Evolutionary conservation across 64 coral and sea anemone genomes (phyloP).

Genomic region (Stichodactyla helianthus): DNA sequence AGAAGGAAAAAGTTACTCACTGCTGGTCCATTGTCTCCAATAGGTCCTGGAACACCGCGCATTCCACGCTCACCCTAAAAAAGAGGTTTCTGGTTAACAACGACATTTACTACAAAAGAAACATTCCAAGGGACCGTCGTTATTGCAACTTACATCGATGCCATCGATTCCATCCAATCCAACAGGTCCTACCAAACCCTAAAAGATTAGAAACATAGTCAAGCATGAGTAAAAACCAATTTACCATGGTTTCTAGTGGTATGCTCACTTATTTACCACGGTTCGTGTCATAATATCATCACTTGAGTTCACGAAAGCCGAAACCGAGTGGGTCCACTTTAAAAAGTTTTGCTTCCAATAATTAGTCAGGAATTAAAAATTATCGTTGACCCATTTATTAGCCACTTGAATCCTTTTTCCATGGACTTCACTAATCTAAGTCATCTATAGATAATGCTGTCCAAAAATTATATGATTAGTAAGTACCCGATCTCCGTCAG

Average conservation of each 20-base stretch:
- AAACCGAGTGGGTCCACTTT: no score
- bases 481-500: constrained; percentile 10
- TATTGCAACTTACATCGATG: background rate
- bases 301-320: no score
- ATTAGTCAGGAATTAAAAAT: no score
- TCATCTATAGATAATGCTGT: background rate
- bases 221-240: background rate
- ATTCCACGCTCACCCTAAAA: constrained; percentile 22
- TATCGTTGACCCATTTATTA: background rate
- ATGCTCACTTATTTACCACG: no score
- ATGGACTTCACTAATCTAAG: background rate
- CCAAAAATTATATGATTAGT: background rate
- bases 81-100: background rate
- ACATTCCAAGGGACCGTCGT: background rate
- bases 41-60: constrained; percentile 10
- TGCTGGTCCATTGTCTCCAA: constrained; percentile 10
- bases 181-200: background rate
- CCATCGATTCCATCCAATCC: constrained; percentile 34
- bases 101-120: background rate
- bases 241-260: no score
- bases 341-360: no score
- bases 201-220: background rate
- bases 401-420: background rate
- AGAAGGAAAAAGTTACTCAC: background rate
- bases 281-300: no score